Percentiles rank a stretch among this genome's conserved stretches.
phyloP scores from a whole-genome alignment of 2,888 invertebrate genomes.

The Lomographa bimaculata region DNA sequence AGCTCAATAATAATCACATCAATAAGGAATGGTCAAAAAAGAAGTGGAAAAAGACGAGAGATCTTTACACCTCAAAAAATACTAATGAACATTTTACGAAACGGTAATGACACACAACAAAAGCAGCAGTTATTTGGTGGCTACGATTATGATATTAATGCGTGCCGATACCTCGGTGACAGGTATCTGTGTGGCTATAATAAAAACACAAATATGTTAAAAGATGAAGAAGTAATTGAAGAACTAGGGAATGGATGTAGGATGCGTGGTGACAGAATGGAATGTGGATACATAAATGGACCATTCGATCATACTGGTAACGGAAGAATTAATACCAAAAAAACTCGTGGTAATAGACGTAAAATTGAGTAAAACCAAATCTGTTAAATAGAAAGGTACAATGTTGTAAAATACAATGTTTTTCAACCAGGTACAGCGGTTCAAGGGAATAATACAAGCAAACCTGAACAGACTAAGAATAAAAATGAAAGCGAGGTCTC shows the following conservation, averaged over 20 bases:
- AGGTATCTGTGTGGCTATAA: conserved; percentile 68
- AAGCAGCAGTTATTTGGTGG: conserved; percentile 25
- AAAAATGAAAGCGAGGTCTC: no score
- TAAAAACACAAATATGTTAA: conserved; percentile 48
- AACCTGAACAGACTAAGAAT: no score
- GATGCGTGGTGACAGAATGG: conserved; percentile 57
- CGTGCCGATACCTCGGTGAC: conserved; percentile 51
- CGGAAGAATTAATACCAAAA: no score
- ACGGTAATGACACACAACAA: neutral
- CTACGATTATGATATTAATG: conserved; percentile 54
- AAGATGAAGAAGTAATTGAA: conserved; percentile 32
- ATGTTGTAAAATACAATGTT: no score
- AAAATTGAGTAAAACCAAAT: no score
- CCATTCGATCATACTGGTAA: conserved; percentile 34
- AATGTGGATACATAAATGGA: conserved; percentile 59
- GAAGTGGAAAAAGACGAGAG: conserved; percentile 2
- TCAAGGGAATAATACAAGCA: no score
- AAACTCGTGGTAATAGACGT: no score
- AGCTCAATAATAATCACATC: no score
- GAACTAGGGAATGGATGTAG: conserved; percentile 56
- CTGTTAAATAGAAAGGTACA: no score
- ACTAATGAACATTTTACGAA: conserved; percentile 6
- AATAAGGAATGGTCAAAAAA: no score
- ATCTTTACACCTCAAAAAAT: neutral
- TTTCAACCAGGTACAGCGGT: no score